A percentile compares a stretch with the other conserved stretches of the same genome.
phyloP scores from a whole-genome alignment of 2,888 invertebrate genomes.

The Cantharis rufa region DNA sequence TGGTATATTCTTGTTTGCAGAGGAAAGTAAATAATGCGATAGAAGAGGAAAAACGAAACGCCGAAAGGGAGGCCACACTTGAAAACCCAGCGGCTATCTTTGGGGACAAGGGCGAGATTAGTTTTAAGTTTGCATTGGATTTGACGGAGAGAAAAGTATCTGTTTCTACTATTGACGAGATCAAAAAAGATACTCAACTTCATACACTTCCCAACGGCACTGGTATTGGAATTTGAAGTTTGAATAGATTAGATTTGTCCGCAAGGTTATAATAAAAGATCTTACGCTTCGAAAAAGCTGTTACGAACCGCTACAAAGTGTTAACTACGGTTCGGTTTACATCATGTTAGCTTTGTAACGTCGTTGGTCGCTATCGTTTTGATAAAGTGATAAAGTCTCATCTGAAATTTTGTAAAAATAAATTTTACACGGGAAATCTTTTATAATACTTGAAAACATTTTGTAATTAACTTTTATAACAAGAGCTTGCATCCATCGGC shows the following conservation, averaged over 20 bases:
- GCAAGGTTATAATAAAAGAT: constrained; percentile 22
- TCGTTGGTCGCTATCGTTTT: background rate
- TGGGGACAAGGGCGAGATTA: constrained; percentile 58
- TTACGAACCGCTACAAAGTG: constrained; percentile 16
- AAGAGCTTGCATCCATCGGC: background rate
- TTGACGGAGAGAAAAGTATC: constrained; percentile 53
- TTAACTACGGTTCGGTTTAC: constrained; percentile 23
- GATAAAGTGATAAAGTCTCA: constrained; percentile 1
- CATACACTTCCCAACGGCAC: constrained; percentile 48
- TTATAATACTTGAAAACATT: background rate
- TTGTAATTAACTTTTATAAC: background rate
- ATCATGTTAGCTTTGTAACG: constrained; percentile 13
- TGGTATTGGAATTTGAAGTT: constrained; percentile 32
- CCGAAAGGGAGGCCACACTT: constrained; percentile 39
- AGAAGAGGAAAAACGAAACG: constrained; percentile 43
- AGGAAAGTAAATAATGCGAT: constrained; percentile 61
- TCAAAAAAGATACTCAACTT: constrained; percentile 50
- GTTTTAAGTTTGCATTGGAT: constrained; percentile 63
- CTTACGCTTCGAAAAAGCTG: constrained; percentile 17
- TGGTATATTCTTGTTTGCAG: constrained; percentile 68
- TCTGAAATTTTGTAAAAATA: background rate
- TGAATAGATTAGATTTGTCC: constrained; percentile 18
- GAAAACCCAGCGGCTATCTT: constrained; percentile 54
- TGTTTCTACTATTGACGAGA: constrained; percentile 55
- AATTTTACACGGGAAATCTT: background rate